Evolutionary conservation across 2,888 invertebrate species (phyloP), one percentile per base, ranked within the genome.

Genomic region (Suillia variegata): DNA sequence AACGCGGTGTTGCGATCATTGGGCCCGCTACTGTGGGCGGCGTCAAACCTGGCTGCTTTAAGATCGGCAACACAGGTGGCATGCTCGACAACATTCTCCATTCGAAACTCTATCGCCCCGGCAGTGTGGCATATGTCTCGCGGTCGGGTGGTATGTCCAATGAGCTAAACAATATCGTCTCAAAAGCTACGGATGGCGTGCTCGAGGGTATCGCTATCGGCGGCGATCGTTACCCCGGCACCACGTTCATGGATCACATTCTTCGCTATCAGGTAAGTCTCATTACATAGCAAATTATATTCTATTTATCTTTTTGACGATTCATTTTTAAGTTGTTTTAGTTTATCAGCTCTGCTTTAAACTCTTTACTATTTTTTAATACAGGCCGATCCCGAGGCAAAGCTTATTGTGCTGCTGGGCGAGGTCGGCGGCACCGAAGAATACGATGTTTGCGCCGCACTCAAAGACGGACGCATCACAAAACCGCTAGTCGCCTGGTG

Each of bases 61-160:
- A 98, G 84, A 99, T 99, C 70, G 98, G 98, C 58, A 99, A 99
- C 85, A 99, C 99, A 0, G 99, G 98, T 13, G 99, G 99, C 60
- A 99, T 99, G 98, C 92, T 99, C 86, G 99, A 99, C 82, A 99
- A 99, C 79, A 97, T 99, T 68, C 84, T 99, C 1, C 94, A 98
- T 77, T 98, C 98, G 67, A 97, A 97, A 80, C 86, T 99, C 13
- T 99, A 98, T 84, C 85, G 99, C 24, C 92, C 98, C 0, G 99
- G 99, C 79, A 94, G 97, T 77, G 96, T 99, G 56, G 98, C 98
- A 0, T 99, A 99, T 80, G 99, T 99, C 1, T 98, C 98, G 0
- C 89, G 98, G 20, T 98, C 98, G 0, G 99, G 99, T 26, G 99
- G 99, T 8, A 99, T 99, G 99, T 98, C 97, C 53, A 99, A 99